Evolutionary conservation across 2,113 vertebrate species (phyloP).

Genomic region (Odobenus rosmarus): DNA sequence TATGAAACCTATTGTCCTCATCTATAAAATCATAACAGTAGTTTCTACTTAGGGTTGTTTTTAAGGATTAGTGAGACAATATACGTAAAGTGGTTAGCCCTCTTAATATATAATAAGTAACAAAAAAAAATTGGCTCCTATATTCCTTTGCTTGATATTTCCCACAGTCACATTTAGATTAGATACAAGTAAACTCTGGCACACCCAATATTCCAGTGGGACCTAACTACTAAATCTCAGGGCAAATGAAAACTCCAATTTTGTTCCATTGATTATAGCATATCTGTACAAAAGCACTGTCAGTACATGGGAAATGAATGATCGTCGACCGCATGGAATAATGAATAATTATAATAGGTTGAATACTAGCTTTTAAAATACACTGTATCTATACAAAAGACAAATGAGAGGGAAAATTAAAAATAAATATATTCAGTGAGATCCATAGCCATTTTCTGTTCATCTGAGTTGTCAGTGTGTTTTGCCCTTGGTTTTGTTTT

Average conservation of each 20-base stretch:
- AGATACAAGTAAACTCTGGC: neutral
- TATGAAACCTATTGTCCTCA: neutral
- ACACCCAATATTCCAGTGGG: neutral
- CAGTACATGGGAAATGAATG: neutral
- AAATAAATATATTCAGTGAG: conserved; percentile 2
- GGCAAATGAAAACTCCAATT: conserved; percentile 10
- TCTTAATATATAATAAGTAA: neutral
- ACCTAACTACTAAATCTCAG: neutral
- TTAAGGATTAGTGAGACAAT: neutral
- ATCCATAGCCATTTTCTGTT: neutral
- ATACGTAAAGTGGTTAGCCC: neutral
- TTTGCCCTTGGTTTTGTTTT: conserved; percentile 50
- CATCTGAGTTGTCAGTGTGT: neutral
- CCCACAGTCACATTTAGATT: neutral
- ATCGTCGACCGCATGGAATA: neutral
- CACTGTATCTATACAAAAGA: conserved; percentile 25
- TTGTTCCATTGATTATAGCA: conserved; percentile 20
- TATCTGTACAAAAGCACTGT: neutral
- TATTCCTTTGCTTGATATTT: conserved; percentile 22
- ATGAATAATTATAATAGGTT: conserved; percentile 15
- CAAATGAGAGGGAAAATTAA: neutral
- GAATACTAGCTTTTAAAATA: conserved; percentile 51
- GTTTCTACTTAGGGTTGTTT: neutral
- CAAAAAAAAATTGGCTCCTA: neutral
- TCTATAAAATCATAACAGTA: neutral